Percentiles rank a stretch among this genome's conserved stretches.
Conservation (phyloP, 2,113 vertebrate species). For the Setophaga petechia region DNA sequence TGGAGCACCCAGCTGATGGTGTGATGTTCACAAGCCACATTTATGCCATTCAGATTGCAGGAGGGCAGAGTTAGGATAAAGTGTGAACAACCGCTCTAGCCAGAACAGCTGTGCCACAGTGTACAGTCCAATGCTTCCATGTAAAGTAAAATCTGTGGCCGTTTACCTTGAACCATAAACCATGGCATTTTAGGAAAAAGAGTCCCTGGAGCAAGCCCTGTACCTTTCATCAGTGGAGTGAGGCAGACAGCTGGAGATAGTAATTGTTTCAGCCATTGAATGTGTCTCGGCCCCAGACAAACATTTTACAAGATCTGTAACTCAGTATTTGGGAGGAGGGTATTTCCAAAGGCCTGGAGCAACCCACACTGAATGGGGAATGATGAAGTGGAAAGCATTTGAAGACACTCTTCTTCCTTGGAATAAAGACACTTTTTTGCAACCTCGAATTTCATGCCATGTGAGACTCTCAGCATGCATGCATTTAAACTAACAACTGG, state of each 20-base stretch:
- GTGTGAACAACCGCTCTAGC: background rate
- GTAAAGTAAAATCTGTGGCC: background rate
- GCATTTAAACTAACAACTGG: background rate
- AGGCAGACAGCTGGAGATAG: conserved; percentile 36
- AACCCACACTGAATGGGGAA: background rate
- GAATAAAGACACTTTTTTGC: background rate
- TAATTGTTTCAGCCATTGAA: background rate
- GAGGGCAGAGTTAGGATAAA: conserved; percentile 9
- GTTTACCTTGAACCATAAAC: conserved; percentile 36
- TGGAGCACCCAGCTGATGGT: background rate
- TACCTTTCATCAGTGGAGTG: conserved; percentile 8
- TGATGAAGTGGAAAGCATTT: conserved; percentile 6
- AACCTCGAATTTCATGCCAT: background rate
- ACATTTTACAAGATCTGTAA: conserved; percentile 31
- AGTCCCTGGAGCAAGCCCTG: background rate
- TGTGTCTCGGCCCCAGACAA: background rate
- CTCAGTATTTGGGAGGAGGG: background rate
- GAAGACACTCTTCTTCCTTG: conserved; percentile 1
- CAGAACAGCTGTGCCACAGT: conserved; percentile 28
- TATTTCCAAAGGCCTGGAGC: background rate
- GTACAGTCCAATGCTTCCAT: background rate
- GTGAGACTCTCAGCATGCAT: background rate
- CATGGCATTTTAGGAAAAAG: background rate
- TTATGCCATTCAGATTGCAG: background rate
- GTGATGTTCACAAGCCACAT: background rate